Conservation (phyloP, 2,797 vertebrate species). For the Silurus lanzhouensis region DNA sequence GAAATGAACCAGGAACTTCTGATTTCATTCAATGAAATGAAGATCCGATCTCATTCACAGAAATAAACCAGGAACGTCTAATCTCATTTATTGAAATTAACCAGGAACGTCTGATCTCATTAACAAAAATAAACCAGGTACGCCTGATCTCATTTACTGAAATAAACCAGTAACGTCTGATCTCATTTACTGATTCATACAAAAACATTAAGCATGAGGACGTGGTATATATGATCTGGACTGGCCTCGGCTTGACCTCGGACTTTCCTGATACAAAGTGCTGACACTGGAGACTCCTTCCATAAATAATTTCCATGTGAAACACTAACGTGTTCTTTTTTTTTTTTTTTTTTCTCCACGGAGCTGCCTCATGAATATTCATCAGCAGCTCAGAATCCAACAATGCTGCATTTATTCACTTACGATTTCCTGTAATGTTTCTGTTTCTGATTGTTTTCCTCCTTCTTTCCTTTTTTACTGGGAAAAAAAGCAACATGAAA, state of each 20-base stretch:
- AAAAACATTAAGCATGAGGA: not conserved
- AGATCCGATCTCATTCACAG: no score
- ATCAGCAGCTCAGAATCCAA: not conserved
- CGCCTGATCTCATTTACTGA: not conserved
- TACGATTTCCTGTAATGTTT: not conserved
- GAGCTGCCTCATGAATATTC: not conserved
- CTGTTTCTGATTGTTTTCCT: conserved; percentile 9
- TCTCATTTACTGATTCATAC: not conserved
- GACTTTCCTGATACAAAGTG: not conserved
- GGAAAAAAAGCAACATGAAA: not conserved
- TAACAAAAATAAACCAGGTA: no score
- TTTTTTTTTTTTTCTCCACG: no score
- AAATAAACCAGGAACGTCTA: no score
- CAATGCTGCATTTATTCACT: not conserved
- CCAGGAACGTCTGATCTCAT: not conserved
- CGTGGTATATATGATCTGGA: not conserved
- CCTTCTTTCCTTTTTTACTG: not conserved
- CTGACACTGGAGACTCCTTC: not conserved
- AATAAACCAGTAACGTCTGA: no score
- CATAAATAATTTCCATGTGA: not conserved
- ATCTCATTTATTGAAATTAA: no score
- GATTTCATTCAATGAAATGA: no score
- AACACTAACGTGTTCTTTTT: no score
- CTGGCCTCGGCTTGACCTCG: not conserved
- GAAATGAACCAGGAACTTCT: no score